phyloP scores from a whole-genome alignment of 2,797 vertebrate genomes.

The Acanthiza pusilla region DNA sequence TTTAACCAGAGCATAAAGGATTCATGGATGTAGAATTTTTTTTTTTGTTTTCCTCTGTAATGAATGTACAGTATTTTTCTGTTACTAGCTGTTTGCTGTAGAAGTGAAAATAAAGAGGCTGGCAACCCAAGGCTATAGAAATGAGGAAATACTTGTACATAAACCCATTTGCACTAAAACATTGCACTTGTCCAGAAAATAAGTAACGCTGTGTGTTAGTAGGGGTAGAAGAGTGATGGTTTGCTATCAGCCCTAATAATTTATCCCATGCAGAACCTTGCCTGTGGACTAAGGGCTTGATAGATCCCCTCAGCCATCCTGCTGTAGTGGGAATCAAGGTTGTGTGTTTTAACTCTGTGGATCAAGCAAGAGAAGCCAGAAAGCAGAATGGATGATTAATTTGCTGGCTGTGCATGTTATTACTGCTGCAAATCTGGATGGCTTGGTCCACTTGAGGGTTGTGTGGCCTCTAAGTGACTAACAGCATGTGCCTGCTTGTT shows the following conservation, averaged over 20 bases:
- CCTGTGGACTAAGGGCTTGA: not conserved
- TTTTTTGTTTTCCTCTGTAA: not conserved
- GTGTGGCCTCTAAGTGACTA: not conserved
- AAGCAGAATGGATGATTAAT: not conserved
- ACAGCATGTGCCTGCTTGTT: not conserved
- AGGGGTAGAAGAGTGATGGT: not conserved
- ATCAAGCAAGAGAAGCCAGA: not conserved
- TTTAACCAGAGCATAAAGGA: not conserved
- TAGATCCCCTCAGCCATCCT: not conserved
- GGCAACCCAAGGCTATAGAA: not conserved
- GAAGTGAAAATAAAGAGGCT: not conserved
- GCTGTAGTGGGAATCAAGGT: not conserved
- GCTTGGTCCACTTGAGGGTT: not conserved
- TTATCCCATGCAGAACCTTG: not conserved
- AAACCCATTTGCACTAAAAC: not conserved
- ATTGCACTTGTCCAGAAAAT: not conserved
- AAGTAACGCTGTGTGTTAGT: not conserved
- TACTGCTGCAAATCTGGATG: not conserved
- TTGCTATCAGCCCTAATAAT: not conserved
- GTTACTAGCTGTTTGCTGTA: not conserved
- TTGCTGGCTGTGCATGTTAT: fast-evolving
- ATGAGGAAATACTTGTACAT: not conserved
- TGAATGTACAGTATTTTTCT: not conserved
- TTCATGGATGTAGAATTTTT: not conserved
- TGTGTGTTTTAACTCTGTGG: not conserved